phyloP scores from a whole-genome alignment of 2,888 invertebrate species.

The Mythimna pallens region DNA sequence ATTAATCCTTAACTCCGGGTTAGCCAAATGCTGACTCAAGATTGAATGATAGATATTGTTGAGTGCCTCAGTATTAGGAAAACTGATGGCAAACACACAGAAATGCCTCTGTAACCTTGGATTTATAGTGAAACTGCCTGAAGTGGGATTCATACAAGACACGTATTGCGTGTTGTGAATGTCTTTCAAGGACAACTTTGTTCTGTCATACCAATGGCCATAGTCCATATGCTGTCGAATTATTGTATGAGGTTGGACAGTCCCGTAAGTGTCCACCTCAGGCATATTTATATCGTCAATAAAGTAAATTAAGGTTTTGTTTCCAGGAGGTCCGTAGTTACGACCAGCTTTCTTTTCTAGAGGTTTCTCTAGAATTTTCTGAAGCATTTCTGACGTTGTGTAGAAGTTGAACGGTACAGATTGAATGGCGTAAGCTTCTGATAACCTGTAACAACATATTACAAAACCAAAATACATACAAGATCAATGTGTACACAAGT shows the following conservation, averaged over 20 bases:
- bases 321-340: slow-evolving; percentile 98
- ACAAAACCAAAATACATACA: too few species aligned
- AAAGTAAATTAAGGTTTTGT: slow-evolving; percentile 97
- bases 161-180: slow-evolving; percentile 99
- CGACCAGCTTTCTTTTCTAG: slow-evolving; percentile 98
- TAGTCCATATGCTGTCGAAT: slow-evolving; percentile 99
- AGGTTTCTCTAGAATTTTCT: slow-evolving; percentile 97
- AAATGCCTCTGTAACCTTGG: slow-evolving; percentile 97
- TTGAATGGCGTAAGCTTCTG: slow-evolving; percentile 96
- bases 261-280: slow-evolving; percentile 96
- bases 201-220: slow-evolving; percentile 97
- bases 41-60: slow-evolving; percentile 97
- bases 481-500: too few species aligned
- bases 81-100: slow-evolving; percentile 96
- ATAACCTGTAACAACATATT: slow-evolving; percentile 86
- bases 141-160: slow-evolving; percentile 99
- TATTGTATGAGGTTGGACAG: slow-evolving; percentile 98
- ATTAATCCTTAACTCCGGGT: slow-evolving; percentile 95
- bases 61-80: slow-evolving; percentile 95
- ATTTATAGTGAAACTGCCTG: slow-evolving; percentile 99
- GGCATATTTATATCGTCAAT: slow-evolving; percentile 99
- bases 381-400: slow-evolving; percentile 98
- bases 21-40: slow-evolving; percentile 95
- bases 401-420: slow-evolving; percentile 99
- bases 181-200: slow-evolving; percentile 96